Percentiles rank a stretch among this genome's conserved stretches.
phyloP scores from a whole-genome alignment of 2,888 invertebrate genomes.

The Chydorus sphaericus region DNA sequence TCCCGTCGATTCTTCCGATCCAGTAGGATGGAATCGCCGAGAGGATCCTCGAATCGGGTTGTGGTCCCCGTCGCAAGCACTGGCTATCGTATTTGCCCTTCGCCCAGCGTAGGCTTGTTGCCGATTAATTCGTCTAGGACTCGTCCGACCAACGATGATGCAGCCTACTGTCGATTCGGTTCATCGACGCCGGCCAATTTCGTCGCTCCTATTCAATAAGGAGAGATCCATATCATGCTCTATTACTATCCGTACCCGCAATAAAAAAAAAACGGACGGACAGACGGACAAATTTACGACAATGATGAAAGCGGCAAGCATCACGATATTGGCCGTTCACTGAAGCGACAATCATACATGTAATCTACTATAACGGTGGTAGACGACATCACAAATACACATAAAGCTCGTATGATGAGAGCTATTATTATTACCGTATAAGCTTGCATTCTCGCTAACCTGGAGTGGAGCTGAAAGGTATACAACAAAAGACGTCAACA shows the following conservation, averaged over 20 bases:
- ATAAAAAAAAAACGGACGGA: background rate
- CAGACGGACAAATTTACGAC: background rate
- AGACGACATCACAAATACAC: background rate
- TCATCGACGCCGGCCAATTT: slow-evolving; percentile 7
- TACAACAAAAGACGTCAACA: background rate
- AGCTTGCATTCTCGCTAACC: slow-evolving; percentile 5
- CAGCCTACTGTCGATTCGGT: background rate
- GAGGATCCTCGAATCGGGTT: background rate
- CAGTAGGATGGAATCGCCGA: background rate
- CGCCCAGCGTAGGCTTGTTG: background rate
- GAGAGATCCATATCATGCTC: too few species aligned
- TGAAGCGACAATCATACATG: background rate
- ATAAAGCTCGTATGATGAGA: background rate
- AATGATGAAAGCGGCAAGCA: background rate
- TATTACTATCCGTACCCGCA: background rate
- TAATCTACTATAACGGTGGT: background rate
- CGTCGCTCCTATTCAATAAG: background rate
- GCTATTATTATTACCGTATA: background rate
- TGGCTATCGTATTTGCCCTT: background rate
- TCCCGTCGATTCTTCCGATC: background rate
- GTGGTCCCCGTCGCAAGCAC: background rate
- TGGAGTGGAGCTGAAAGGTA: background rate
- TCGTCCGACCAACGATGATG: background rate
- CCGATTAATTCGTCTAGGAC: background rate
- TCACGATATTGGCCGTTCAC: background rate